Conservation (phyloP, 35 echinoderm and acorn worm species). For the Chiridota heheva region DNA sequence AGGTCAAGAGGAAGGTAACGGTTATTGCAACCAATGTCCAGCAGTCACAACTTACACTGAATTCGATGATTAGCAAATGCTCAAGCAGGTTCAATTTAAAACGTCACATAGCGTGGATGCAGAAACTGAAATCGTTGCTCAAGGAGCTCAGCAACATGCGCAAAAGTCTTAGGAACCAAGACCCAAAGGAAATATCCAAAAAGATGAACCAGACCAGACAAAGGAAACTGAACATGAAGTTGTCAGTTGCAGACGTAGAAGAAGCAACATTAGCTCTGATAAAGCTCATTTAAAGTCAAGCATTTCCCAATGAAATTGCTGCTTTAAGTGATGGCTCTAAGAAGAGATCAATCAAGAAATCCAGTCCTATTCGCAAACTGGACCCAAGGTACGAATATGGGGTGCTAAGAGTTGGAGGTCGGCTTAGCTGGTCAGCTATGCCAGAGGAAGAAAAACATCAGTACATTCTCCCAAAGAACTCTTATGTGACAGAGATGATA, state of each 20-base stretch:
- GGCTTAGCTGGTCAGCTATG: conserved; percentile 42
- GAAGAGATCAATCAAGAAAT: conserved; percentile 14
- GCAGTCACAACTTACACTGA: neutral
- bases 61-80: neutral
- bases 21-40: neutral
- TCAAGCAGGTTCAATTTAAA: conserved; percentile 32
- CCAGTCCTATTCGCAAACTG: conserved; percentile 52
- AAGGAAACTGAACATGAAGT: conserved; percentile 7
- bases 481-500: conserved; percentile 45
- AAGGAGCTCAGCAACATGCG: conserved; percentile 12
- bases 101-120: conserved; percentile 26
- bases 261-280: neutral
- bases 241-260: conserved; percentile 7
- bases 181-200: conserved; percentile 1
- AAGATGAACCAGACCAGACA: conserved; percentile 10
- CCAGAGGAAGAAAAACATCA: conserved; percentile 60
- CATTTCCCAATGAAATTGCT: conserved; percentile 23
- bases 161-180: conserved; percentile 4
- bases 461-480: conserved; percentile 42
- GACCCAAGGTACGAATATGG: conserved; percentile 44
- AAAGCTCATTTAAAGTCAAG: conserved; percentile 23
- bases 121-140: conserved; percentile 12
- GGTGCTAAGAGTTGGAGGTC: conserved; percentile 48
- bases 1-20: conserved; percentile 5
- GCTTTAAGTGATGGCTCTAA: conserved; percentile 4